Base-by-base conservation (phyloP, 2,888 invertebrate genomes). In the Polylopha cassiicola region DNA sequence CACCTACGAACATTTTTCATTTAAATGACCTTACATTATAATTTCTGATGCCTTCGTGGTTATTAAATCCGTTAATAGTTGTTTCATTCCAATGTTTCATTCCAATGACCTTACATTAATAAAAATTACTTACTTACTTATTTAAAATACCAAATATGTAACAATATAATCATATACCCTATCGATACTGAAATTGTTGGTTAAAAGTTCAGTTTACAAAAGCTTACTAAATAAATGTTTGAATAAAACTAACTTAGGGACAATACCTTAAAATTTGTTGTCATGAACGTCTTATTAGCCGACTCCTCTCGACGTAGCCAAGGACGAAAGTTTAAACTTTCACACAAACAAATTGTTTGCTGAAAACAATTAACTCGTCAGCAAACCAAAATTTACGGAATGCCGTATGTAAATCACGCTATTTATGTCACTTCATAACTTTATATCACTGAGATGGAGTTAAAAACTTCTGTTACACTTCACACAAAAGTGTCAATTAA, bases 391-490 rank as follows among this genome's bases (percentile, higher is more conserved):
- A 49, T 62, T 39, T 18, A 47, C 39, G 45, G 38, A 44, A 59
- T 51, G 59, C 55, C 51, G 53, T 65, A 66, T 67, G 65, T 53
- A 61, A 59, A 61, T 60, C 64, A 60, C 56, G 56, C 63, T 47
- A 58, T 56, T 69, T 68, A 60, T 63, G 66, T 60, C 71, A 73
- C 66, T 61, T 57, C 51, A 59, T 51, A 61, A 56, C 41, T 41
- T 41, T 37, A 49, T 46, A 43, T 43, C 62, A 67, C 64, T 63
- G 47, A 32, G 39, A 46, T 42, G 51, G 50, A 48, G 46, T 46
- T 49, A 57, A 58, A 57, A 58, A 72, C 68, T 68, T 58, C 49
- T 42, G 45, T 73, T 65, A 55, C 79, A 79, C 79, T 67, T 64
- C 77, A 79, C 76, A 58, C 49, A 57, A 65, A 64, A 62, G 62